Evolutionary conservation across 2,113 vertebrate species (phyloP).

Genomic region (Megaceryle maxima): DNA sequence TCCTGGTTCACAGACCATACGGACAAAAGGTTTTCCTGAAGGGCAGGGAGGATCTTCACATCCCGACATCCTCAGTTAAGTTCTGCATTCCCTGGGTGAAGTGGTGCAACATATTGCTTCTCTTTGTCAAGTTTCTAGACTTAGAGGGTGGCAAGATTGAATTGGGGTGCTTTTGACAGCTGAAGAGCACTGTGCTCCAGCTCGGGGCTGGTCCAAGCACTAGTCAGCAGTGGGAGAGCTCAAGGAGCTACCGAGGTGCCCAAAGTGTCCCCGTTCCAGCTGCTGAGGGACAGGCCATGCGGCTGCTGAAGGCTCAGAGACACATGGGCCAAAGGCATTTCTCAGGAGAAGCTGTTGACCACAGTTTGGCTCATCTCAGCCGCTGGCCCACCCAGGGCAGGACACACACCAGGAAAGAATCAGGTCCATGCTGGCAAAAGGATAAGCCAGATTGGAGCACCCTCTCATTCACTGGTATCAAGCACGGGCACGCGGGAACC

Average conservation of each 20-base stretch:
- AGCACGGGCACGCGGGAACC: background rate
- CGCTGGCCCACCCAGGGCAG: background rate
- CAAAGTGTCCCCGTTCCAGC: background rate
- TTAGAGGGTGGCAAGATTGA: background rate
- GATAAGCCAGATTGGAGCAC: background rate
- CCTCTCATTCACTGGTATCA: background rate
- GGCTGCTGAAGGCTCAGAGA: background rate
- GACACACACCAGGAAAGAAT: background rate
- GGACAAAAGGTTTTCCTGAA: background rate
- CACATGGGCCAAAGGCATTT: background rate
- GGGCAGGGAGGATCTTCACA: background rate
- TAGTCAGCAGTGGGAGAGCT: background rate
- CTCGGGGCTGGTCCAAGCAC: background rate
- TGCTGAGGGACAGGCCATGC: background rate
- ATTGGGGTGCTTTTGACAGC: background rate
- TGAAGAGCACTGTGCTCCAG: background rate
- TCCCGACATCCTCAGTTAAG: background rate
- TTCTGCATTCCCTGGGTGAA: background rate
- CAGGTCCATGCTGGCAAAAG: background rate
- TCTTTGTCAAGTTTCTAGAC: background rate
- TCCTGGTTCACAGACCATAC: background rate
- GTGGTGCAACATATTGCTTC: accelerated
- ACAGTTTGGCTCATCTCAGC: background rate
- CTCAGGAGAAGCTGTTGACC: background rate
- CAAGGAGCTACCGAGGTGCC: background rate